Percentiles rank a stretch among this genome's conserved stretches.
These are phyloP conservation scores for Strigamia transsilvanica DNA, from an alignment of 2,888 invertebrate species.

Conservation along the genomic window DNA sequence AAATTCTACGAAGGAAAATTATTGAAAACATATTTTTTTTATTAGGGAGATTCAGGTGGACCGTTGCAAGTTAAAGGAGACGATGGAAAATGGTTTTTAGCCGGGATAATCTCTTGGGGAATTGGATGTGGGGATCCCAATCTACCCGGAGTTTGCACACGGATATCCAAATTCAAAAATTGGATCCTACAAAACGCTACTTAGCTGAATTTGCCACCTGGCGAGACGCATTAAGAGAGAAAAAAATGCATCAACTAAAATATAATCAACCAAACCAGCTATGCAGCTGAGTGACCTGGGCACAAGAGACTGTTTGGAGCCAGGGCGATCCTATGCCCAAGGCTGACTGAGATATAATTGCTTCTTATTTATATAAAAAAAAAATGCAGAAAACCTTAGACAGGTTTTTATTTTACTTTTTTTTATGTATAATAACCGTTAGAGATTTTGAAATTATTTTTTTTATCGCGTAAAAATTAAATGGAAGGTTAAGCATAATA, in stretches of 20 bases:
- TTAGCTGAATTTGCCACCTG: constrained; percentile 11
- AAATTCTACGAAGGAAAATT: background rate
- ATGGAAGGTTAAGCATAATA: background rate
- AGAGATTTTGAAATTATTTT: background rate
- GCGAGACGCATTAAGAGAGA: background rate
- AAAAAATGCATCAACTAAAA: constrained; percentile 21
- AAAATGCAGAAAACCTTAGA: constrained; percentile 17
- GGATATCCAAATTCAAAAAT: constrained; percentile 92
- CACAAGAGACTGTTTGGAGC: constrained; percentile 45
- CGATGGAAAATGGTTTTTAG: constrained; percentile 87
- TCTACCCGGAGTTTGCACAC: constrained; percentile 89
- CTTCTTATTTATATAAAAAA: constrained; percentile 22
- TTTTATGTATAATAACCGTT: background rate
- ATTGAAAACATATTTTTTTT: background rate
- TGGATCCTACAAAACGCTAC: constrained; percentile 72
- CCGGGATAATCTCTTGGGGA: constrained; percentile 95
- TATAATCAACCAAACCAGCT: background rate
- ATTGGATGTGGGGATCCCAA: constrained; percentile 93
- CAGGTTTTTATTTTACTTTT: constrained; percentile 6
- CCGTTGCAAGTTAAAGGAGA: constrained; percentile 85
- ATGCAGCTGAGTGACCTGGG: constrained; percentile 12
- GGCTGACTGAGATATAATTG: constrained; percentile 31
- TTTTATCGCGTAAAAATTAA: background rate
- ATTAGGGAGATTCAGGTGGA: constrained; percentile 86
- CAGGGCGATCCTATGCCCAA: constrained; percentile 45